phyloP scores from a whole-genome alignment of 2,888 invertebrate genomes.

The Hanleya hanleyi region DNA sequence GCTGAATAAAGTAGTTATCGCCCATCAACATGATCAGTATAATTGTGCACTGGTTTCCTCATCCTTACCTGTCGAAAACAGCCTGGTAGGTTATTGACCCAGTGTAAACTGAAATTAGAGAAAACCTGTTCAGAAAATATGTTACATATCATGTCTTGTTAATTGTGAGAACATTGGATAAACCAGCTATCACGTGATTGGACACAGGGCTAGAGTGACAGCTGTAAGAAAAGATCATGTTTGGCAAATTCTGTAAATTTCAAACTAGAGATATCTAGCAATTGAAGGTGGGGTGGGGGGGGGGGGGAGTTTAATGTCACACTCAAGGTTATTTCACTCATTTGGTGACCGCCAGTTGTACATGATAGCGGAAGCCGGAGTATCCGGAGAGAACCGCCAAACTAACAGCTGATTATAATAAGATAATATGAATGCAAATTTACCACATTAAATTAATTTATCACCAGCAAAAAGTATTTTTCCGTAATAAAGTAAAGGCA shows the following conservation, averaged over 20 bases:
- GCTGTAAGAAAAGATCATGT: neutral
- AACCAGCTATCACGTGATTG: neutral
- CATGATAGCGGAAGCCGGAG: too few relatives aligned
- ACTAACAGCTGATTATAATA: too few relatives aligned
- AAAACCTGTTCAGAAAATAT: too few relatives aligned
- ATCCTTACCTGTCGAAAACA: constrained; percentile 72
- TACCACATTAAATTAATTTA: too few relatives aligned
- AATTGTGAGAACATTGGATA: neutral
- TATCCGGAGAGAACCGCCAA: too few relatives aligned
- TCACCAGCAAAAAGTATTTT: too few relatives aligned
- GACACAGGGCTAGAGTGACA: neutral
- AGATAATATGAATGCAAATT: too few relatives aligned
- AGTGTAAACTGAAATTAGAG: constrained; percentile 82
- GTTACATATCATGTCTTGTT: too few relatives aligned
- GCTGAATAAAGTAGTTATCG: too few relatives aligned
- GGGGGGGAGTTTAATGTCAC: neutral
- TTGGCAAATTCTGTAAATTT: neutral
- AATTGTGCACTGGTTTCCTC: neutral
- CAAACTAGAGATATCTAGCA: neutral
- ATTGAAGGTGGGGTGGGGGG: neutral
- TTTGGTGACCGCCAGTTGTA: neutral
- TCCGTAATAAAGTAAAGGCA: too few relatives aligned
- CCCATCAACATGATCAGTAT: too few relatives aligned
- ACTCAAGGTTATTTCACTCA: neutral
- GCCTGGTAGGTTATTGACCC: constrained; percentile 98